Conservation (phyloP, 2,113 vertebrate genomes). For the Alethe castanea region DNA sequence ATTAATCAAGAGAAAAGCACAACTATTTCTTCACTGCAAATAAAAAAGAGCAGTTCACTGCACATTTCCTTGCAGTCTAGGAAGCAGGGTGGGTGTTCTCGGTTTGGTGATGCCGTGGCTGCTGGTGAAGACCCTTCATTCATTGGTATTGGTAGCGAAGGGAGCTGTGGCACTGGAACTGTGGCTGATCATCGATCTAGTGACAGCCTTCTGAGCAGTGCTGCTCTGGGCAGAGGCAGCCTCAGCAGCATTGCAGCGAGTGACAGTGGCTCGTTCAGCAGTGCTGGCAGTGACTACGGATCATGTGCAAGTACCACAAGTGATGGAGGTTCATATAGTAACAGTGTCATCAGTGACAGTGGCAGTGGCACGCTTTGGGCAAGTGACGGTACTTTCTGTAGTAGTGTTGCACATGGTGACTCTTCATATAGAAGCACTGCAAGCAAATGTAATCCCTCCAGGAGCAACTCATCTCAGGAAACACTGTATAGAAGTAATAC, state of each 20-base stretch:
- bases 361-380: constrained; percentile 47
- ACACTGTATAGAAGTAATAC: constrained; percentile 73
- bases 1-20: constrained; percentile 69
- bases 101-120: not conserved
- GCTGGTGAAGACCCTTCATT: constrained; percentile 29
- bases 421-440: not conserved
- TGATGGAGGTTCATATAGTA: constrained; percentile 82
- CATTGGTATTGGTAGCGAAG: constrained; percentile 4
- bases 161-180: not conserved
- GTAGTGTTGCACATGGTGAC: not conserved
- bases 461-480: constrained; percentile 74
- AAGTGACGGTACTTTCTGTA: constrained; percentile 30
- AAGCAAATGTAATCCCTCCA: constrained; percentile 40
- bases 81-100: constrained; percentile 62
- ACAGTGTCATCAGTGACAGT: constrained; percentile 75
- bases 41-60: constrained; percentile 82
- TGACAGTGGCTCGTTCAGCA: constrained; percentile 69
- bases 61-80: constrained; percentile 88
- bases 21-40: constrained; percentile 75
- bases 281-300: constrained; percentile 73
- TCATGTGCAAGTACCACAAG: constrained; percentile 74
- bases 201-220: constrained; percentile 6
- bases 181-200: constrained; percentile 1
- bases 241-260: constrained; percentile 53
- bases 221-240: constrained; percentile 20